These are phyloP conservation scores for Caenorhabditis tropicalis DNA, from an alignment of 1,140 invertebrate genomes.

Conservation along the genomic window DNA sequence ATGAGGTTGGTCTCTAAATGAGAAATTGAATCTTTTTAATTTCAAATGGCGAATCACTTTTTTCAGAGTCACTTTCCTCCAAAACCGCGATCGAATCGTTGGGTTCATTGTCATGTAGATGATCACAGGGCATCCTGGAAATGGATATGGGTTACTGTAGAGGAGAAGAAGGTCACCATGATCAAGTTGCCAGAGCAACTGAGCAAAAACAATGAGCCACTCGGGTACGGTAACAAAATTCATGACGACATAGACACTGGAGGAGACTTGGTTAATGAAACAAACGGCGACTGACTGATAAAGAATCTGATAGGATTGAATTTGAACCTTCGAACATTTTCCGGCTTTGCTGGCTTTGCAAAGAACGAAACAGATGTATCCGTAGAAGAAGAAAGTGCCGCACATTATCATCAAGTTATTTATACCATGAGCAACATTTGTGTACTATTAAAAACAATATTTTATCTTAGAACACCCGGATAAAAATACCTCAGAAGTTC, in stretches of 20 bases:
- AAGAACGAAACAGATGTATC: neutral
- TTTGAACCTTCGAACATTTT: neutral
- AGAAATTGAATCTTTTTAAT: neutral
- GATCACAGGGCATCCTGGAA: neutral
- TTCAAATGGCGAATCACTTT: neutral
- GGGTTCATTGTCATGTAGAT: neutral
- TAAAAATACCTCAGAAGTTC: neutral
- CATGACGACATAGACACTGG: neutral
- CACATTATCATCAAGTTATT: slow-evolving; percentile 37
- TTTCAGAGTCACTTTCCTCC: neutral
- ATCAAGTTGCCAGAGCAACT: neutral
- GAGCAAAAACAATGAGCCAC: neutral
- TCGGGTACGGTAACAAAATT: neutral
- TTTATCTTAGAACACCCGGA: neutral
- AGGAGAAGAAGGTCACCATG: neutral
- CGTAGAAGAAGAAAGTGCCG: neutral
- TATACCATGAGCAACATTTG: neutral
- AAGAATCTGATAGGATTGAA: neutral
- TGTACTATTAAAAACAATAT: neutral
- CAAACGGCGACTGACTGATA: neutral
- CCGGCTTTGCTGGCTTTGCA: neutral
- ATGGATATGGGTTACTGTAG: no score
- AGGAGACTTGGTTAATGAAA: slow-evolving; percentile 5
- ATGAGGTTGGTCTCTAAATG: neutral
- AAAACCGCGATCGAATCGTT: neutral